phyloP scores from a whole-genome alignment of 2,113 vertebrate species.

The Calonectris borealis region DNA sequence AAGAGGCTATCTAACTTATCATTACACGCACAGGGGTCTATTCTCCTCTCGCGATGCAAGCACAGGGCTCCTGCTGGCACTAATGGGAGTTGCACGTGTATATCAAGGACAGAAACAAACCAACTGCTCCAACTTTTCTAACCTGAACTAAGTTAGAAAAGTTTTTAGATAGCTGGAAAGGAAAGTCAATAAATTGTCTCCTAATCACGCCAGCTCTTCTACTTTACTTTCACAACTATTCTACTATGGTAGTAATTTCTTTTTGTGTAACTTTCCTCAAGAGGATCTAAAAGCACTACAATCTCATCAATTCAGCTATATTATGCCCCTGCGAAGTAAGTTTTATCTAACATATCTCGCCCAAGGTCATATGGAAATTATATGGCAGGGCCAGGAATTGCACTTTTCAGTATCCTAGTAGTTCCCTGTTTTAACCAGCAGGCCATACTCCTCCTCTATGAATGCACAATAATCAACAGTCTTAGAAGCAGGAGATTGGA shows the following conservation, averaged over 20 bases:
- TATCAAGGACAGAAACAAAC: constrained; percentile 30
- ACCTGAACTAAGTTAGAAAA: neutral
- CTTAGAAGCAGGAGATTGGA: neutral
- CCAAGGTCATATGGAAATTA: constrained; percentile 35
- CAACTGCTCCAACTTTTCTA: neutral
- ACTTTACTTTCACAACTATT: neutral
- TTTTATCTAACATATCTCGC: neutral
- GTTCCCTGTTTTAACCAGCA: constrained; percentile 21
- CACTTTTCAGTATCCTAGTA: neutral
- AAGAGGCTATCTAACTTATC: constrained; percentile 49
- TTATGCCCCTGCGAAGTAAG: neutral
- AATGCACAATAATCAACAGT: neutral
- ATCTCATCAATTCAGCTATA: constrained; percentile 13
- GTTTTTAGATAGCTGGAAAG: neutral
- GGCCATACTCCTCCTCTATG: constrained; percentile 37
- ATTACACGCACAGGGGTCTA: constrained; percentile 47
- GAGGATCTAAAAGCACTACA: constrained; percentile 33
- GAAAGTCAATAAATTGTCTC: neutral
- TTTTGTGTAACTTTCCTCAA: neutral
- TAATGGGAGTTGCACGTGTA: constrained; percentile 38
- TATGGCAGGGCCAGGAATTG: neutral
- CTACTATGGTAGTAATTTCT: neutral
- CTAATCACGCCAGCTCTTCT: neutral
- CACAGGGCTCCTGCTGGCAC: constrained; percentile 44
- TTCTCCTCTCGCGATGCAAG: constrained; percentile 1